Conservation (phyloP, 2,797 vertebrate genomes). For the Rhincodon typus region DNA sequence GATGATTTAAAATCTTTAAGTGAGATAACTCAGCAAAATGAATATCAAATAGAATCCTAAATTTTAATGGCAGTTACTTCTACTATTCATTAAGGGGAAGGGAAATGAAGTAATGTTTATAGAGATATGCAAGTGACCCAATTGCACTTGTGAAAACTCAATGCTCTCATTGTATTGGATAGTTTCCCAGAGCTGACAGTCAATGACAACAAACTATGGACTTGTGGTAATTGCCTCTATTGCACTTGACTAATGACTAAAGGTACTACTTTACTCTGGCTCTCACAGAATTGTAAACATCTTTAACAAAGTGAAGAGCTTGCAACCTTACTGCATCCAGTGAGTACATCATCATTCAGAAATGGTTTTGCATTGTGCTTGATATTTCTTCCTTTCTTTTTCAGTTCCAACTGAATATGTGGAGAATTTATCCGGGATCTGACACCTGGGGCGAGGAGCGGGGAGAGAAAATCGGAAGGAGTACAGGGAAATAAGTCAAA, state of each 20-base stretch:
- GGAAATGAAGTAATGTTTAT: neutral
- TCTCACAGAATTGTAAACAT: neutral
- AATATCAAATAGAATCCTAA: neutral
- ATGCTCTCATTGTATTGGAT: neutral
- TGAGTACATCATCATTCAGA: neutral
- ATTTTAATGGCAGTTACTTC: neutral
- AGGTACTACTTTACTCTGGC: neutral
- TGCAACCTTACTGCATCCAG: neutral
- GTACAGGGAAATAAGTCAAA: neutral
- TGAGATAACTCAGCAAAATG: neutral
- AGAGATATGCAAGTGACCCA: neutral
- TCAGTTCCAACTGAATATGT: neutral
- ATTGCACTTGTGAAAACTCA: neutral
- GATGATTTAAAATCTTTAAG: neutral
- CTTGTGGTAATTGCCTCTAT: neutral
- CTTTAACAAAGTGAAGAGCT: neutral
- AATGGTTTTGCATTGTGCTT: neutral
- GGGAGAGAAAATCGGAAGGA: neutral
- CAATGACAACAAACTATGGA: neutral
- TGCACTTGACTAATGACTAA: neutral
- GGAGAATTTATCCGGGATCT: neutral
- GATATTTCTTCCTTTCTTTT: neutral
- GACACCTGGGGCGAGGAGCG: neutral
- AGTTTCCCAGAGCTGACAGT: neutral
- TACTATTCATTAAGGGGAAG: neutral